Conservation (phyloP, 2,113 vertebrate genomes). For the Chroicocephalus ridibundus region DNA sequence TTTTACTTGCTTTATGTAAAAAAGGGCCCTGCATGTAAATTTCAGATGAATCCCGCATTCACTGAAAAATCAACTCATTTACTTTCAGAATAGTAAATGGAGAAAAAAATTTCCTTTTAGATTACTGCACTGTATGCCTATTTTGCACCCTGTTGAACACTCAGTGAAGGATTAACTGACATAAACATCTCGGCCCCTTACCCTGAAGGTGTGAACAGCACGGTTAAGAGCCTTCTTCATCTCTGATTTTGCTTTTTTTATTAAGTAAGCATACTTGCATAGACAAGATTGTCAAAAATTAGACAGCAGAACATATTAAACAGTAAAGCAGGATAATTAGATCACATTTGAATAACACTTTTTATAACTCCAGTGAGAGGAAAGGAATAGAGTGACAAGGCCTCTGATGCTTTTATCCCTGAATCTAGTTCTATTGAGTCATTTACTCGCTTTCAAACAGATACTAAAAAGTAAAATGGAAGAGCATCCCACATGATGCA, state of each 20-base stretch:
- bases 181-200: neutral
- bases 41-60: neutral
- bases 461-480: neutral
- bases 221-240: neutral
- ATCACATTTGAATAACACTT: neutral
- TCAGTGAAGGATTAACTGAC: neutral
- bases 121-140: neutral
- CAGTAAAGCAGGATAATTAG: neutral
- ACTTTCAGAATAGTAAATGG: neutral
- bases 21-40: neutral
- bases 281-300: neutral
- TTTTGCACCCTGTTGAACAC: neutral
- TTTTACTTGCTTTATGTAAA: neutral
- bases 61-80: conserved; percentile 20
- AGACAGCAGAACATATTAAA: neutral
- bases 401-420: neutral
- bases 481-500: neutral
- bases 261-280: neutral
- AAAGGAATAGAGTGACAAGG: neutral
- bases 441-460: neutral
- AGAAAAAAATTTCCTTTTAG: conserved; percentile 16
- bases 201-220: neutral
- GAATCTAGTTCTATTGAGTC: neutral
- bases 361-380: neutral
- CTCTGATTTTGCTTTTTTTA: neutral